Percentiles rank a stretch among this genome's conserved stretches.
phyloP scores from a whole-genome alignment of 2,113 vertebrate species.

The Acrocephalus kingi region DNA sequence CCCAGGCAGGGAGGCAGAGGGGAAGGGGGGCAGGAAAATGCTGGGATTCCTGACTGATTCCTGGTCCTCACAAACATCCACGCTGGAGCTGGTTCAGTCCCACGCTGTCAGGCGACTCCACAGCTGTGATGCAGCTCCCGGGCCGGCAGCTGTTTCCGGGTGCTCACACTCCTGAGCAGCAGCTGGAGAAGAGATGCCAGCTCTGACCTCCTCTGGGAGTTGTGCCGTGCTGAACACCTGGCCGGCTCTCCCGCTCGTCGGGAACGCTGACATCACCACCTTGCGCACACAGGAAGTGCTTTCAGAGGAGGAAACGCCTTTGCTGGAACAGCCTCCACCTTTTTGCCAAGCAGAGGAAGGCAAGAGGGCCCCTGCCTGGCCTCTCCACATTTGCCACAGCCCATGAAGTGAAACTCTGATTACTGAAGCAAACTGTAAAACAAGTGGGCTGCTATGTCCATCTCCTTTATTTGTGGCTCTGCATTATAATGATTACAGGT shows the following conservation, averaged over 20 bases:
- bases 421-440: conserved; percentile 40
- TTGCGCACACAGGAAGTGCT: accelerated
- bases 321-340: accelerated
- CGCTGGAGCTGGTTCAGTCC: neutral
- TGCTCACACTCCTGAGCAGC: neutral
- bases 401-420: neutral
- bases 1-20: neutral
- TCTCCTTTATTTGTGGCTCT: conserved; percentile 77
- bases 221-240: neutral
- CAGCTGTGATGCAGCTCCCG: neutral
- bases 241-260: accelerated
- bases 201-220: neutral
- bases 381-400: neutral
- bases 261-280: accelerated
- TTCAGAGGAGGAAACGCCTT: accelerated
- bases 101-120: accelerated
- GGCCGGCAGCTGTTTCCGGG: accelerated
- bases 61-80: neutral
- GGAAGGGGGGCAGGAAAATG: accelerated
- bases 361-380: neutral
- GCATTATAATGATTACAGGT: conserved; percentile 73
- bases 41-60: neutral
- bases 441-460: conserved; percentile 43
- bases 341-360: neutral
- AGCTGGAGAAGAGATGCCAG: neutral